Evolutionary conservation across 2,797 vertebrate species (phyloP).

Genomic region (Acomys russatus): DNA sequence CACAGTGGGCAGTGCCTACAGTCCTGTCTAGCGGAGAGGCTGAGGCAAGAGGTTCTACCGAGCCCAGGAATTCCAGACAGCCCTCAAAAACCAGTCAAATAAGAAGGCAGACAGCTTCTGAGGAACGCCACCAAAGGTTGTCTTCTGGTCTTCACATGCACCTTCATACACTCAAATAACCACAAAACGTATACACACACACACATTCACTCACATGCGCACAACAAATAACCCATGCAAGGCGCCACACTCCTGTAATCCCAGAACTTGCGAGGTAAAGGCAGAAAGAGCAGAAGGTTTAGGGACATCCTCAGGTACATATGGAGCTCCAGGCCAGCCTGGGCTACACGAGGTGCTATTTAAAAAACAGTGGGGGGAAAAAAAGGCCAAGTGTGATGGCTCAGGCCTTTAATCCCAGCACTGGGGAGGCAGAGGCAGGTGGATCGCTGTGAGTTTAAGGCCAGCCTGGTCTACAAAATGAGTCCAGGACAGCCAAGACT

Average conservation of each 20-base stretch:
- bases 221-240: not conserved
- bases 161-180: not conserved
- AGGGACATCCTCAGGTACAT: not conserved
- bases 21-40: not conserved
- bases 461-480: too few species aligned
- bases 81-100: not conserved
- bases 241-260: not conserved
- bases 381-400: too few species aligned
- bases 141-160: not conserved
- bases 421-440: too few species aligned
- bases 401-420: too few species aligned
- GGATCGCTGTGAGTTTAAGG: too few species aligned
- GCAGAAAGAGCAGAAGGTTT: not conserved
- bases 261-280: not conserved
- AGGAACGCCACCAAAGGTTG: not conserved
- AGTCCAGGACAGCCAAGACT: too few species aligned
- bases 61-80: not conserved
- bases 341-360: not conserved
- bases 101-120: not conserved
- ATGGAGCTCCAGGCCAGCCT: not conserved
- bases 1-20: too few species aligned
- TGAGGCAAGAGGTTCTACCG: not conserved
- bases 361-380: too few species aligned
- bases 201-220: not conserved
- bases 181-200: not conserved